phyloP scores from a whole-genome alignment of 2,797 vertebrate species.

The Phoxinus dragarum region DNA sequence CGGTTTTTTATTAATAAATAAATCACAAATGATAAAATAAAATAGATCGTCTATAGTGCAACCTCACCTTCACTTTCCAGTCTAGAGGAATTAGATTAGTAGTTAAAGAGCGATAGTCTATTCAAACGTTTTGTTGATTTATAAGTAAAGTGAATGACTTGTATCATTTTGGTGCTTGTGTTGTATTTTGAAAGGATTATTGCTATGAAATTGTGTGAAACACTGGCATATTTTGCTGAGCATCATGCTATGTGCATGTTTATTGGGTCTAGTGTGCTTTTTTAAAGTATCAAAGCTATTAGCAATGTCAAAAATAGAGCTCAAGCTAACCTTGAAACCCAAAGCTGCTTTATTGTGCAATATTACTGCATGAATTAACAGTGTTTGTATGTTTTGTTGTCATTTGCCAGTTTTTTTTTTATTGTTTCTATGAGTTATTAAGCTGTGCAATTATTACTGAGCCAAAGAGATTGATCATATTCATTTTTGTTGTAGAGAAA shows the following conservation, averaged over 20 bases:
- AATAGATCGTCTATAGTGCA: neutral
- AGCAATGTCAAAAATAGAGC: slow-evolving; percentile 23
- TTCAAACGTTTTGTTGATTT: neutral
- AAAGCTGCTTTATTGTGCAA: slow-evolving; percentile 51
- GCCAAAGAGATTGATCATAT: slow-evolving; percentile 67
- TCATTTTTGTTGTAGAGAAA: slow-evolving; percentile 27
- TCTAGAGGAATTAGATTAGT: slow-evolving; percentile 4
- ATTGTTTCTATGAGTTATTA: slow-evolving; percentile 43
- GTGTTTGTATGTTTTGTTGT: slow-evolving; percentile 34
- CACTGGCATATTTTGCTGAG: slow-evolving; percentile 8
- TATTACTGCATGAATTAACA: slow-evolving; percentile 58
- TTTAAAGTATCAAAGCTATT: slow-evolving; percentile 22
- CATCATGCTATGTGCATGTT: slow-evolving; percentile 39
- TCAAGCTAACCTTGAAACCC: slow-evolving; percentile 41
- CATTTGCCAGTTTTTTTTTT: slow-evolving; percentile 36
- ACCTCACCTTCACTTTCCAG: slow-evolving; percentile 22
- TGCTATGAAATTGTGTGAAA: slow-evolving; percentile 7
- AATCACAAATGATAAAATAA: neutral
- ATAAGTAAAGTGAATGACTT: neutral
- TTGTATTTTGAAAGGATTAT: slow-evolving; percentile 36
- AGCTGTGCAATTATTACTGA: slow-evolving; percentile 70
- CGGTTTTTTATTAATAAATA: neutral
- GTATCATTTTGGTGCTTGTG: slow-evolving; percentile 48
- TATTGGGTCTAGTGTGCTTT: slow-evolving; percentile 27
- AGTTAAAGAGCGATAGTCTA: neutral